A percentile compares a stretch with the other conserved stretches of the same genome.
Evolutionary conservation across 2,797 vertebrate species (phyloP).

Genomic region (Xenentodon cancila): DNA sequence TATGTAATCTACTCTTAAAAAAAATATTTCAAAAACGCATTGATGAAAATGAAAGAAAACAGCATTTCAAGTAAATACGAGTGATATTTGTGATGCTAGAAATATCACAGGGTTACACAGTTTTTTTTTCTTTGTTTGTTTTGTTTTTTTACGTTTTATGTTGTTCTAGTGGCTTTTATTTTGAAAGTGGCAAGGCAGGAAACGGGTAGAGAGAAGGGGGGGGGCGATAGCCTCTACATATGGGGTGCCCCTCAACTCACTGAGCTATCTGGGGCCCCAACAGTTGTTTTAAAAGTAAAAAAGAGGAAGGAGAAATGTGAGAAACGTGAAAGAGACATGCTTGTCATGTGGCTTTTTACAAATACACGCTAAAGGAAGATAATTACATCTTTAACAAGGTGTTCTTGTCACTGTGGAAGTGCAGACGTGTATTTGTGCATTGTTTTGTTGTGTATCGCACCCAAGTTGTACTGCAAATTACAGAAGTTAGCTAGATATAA

Average conservation of each 20-base stretch:
- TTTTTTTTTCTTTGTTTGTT: no score
- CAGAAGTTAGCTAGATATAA: background rate
- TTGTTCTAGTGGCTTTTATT: no score
- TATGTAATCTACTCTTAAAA: no score
- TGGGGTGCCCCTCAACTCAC: no score
- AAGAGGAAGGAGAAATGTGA: background rate
- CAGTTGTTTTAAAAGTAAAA: background rate
- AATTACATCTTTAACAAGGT: conserved; percentile 15
- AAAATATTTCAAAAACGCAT: background rate
- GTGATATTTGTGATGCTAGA: background rate
- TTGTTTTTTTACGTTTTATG: no score
- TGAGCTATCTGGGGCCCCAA: no score
- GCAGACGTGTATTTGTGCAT: background rate
- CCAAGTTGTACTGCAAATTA: background rate
- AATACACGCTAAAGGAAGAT: background rate
- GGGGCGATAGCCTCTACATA: no score
- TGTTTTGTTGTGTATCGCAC: background rate
- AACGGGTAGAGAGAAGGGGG: no score
- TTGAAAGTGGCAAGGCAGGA: no score
- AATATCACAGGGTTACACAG: background rate
- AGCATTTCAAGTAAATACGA: background rate
- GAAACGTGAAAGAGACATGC: background rate
- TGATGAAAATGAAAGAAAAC: background rate
- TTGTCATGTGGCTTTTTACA: background rate
- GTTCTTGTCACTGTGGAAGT: conserved; percentile 1